Evolutionary conservation across 2,888 invertebrate genomes (phyloP).

Genomic region (Zeuzera pyrina): DNA sequence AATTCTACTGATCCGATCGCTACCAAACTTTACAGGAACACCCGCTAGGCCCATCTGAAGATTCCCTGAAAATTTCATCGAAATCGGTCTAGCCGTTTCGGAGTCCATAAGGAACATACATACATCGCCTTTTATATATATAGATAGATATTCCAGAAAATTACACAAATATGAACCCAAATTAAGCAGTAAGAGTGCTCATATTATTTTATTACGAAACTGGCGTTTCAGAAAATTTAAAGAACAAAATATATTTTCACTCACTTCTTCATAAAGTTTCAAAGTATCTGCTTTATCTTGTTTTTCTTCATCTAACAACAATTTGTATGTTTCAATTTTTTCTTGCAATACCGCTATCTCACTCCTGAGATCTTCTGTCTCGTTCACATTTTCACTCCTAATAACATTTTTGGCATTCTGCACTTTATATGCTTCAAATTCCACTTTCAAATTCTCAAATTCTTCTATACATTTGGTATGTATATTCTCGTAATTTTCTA

Average conservation of each 20-base stretch:
- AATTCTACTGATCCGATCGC: no score
- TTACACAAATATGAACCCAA: no score
- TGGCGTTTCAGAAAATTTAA: no score
- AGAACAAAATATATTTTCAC: background rate
- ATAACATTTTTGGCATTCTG: conserved; percentile 25
- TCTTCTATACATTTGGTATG: conserved; percentile 78
- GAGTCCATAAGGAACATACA: no score
- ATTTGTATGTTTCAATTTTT: conserved; percentile 74
- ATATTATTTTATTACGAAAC: no score
- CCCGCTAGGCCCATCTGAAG: no score
- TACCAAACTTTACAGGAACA: no score
- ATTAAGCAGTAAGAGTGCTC: no score
- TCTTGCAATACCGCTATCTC: conserved; percentile 79
- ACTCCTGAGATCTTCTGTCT: conserved; percentile 60
- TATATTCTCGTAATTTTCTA: conserved; percentile 47
- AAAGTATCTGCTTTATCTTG: conserved; percentile 74
- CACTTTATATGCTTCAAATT: conserved; percentile 78
- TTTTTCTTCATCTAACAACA: conserved; percentile 76
- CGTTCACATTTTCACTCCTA: conserved; percentile 32
- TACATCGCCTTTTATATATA: no score
- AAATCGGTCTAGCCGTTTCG: no score
- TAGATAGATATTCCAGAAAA: no score
- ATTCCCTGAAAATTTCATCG: no score
- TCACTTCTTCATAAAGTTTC: conserved; percentile 71
- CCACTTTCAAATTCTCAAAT: conserved; percentile 73